A percentile compares a stretch with the other conserved stretches of the same genome.
phyloP scores from a whole-genome alignment of 2,888 invertebrate genomes.

The Epirrhoe alternata region DNA sequence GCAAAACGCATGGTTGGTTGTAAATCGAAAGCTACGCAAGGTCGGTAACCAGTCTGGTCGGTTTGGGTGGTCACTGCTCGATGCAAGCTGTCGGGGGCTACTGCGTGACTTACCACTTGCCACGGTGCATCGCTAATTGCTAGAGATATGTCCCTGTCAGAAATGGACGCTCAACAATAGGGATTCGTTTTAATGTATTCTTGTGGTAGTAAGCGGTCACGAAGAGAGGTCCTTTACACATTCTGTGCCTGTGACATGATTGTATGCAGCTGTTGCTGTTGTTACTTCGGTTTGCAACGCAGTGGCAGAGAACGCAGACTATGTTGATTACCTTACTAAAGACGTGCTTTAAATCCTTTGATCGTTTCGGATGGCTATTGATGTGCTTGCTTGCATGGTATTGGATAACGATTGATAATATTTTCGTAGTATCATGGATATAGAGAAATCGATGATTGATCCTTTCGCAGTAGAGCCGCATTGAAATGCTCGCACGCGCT shows the following conservation, averaged over 20 bases:
- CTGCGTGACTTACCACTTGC: slow-evolving; percentile 9
- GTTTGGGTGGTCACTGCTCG: slow-evolving; percentile 52
- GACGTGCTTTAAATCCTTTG: too few species aligned
- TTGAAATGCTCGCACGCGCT: slow-evolving; percentile 35
- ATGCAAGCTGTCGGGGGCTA: slow-evolving; percentile 16
- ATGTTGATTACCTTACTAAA: too few species aligned
- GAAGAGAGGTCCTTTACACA: not conserved
- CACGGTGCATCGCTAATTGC: slow-evolving; percentile 7
- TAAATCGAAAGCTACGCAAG: slow-evolving; percentile 69
- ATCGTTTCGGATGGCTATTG: too few species aligned
- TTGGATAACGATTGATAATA: not conserved
- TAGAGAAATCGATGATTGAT: not conserved
- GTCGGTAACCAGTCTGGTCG: slow-evolving; percentile 59
- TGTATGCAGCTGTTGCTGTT: too few species aligned
- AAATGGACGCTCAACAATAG: too few species aligned
- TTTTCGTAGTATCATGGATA: not conserved
- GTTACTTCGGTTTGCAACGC: too few species aligned
- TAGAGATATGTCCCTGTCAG: not conserved
- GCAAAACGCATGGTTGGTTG: slow-evolving; percentile 48
- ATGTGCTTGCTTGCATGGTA: too few species aligned
- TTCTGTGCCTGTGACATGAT: not conserved
- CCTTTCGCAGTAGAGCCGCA: slow-evolving; percentile 23
- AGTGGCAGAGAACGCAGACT: too few species aligned
- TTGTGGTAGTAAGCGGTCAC: too few species aligned
- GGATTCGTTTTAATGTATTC: too few species aligned